Evolutionary conservation across 2,113 vertebrate species (phyloP).

Genomic region (Bufo bufo): DNA sequence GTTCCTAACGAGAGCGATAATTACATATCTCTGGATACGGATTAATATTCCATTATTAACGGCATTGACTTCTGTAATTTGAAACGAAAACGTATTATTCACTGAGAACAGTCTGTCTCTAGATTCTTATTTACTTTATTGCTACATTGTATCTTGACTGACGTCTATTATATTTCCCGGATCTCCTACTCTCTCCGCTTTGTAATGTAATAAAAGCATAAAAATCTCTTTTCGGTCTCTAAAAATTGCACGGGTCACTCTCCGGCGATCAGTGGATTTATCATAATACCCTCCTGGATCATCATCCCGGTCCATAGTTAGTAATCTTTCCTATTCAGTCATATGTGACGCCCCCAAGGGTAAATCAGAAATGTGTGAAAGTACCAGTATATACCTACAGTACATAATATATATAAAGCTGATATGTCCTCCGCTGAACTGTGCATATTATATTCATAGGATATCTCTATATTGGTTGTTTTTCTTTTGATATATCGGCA

Average conservation of each 20-base stretch:
- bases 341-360: background rate
- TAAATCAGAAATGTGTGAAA: background rate
- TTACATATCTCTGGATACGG: background rate
- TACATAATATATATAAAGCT: no score
- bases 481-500: no score
- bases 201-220: background rate
- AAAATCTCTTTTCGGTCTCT: background rate
- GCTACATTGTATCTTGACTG: constrained; percentile 7
- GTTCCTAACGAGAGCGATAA: background rate
- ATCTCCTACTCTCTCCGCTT: background rate
- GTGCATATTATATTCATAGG: no score
- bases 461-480: no score
- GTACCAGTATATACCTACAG: no score
- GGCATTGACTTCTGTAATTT: background rate
- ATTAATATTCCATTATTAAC: background rate
- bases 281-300: background rate
- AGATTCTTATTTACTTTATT: background rate
- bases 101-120: background rate
- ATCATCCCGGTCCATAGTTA: background rate
- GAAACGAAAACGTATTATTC: constrained; percentile 1
- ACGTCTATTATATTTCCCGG: background rate
- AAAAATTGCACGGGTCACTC: background rate
- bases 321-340: background rate
- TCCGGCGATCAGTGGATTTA: background rate
- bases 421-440: no score